Evolutionary conservation across 37 sponge, comb jelly and placozoan genomes (phyloP).

Genomic region (Crambe crambe): DNA sequence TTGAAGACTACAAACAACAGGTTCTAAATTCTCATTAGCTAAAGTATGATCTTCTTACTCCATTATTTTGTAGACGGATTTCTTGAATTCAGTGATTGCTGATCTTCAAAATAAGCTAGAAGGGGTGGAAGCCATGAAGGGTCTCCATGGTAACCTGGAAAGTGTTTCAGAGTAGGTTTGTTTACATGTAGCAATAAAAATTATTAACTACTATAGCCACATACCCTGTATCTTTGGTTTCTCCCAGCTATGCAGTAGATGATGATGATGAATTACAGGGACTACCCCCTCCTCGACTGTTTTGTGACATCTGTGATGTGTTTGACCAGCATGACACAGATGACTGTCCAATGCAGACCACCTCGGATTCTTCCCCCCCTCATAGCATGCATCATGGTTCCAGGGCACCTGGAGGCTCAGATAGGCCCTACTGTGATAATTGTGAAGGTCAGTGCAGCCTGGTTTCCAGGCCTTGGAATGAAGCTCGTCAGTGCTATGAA

Average conservation of each 20-base stretch:
- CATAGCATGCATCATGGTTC: slow-evolving; percentile 43
- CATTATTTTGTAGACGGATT: slow-evolving; percentile 58
- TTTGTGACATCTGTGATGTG: slow-evolving; percentile 97
- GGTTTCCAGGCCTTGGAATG: background rate
- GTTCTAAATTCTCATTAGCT: background rate
- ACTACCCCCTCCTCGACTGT: slow-evolving; percentile 82
- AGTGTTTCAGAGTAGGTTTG: slow-evolving; percentile 3
- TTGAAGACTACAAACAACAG: slow-evolving; percentile 37
- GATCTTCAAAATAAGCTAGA: slow-evolving; percentile 72
- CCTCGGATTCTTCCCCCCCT: slow-evolving; percentile 23
- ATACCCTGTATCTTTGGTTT: too few species aligned
- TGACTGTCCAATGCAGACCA: slow-evolving; percentile 87
- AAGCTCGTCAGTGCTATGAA: background rate
- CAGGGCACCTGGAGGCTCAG: slow-evolving; percentile 41
- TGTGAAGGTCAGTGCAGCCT: slow-evolving; percentile 69
- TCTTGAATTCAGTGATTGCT: slow-evolving; percentile 81
- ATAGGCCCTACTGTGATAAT: slow-evolving; percentile 75
- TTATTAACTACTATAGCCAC: background rate
- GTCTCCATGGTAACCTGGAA: slow-evolving; percentile 28
- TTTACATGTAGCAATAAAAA: background rate
- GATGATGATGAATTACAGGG: slow-evolving; percentile 30
- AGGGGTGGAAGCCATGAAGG: slow-evolving; percentile 41
- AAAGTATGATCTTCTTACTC: too few species aligned
- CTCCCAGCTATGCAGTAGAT: background rate
- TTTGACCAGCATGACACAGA: slow-evolving; percentile 97